phyloP scores from a whole-genome alignment of 2,888 invertebrate genomes.

The Hemaris fuciformis region DNA sequence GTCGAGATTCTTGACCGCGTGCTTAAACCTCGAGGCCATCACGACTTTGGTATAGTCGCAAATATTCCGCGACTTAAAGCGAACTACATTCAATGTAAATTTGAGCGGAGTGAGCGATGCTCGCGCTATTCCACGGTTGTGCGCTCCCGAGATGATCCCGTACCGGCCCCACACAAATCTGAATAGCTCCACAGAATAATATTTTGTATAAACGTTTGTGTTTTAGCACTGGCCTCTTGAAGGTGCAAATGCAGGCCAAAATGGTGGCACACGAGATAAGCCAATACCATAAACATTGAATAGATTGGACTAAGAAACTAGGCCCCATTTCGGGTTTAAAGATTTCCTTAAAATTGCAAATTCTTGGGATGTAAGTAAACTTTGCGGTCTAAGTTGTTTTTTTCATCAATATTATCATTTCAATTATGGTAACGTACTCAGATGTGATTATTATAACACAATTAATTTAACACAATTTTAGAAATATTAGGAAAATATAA shows the following conservation, averaged over 20 bases:
- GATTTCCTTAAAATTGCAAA: too few species aligned
- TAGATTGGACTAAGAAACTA: background rate
- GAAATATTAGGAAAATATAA: too few species aligned
- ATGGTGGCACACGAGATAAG: background rate
- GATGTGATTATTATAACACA: too few species aligned
- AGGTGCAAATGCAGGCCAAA: background rate
- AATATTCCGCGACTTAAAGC: background rate
- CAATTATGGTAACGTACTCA: too few species aligned
- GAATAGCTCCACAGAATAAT: background rate
- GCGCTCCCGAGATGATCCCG: background rate
- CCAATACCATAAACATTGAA: background rate
- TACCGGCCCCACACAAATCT: background rate
- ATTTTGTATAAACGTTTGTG: background rate
- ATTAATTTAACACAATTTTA: too few species aligned
- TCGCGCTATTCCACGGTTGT: background rate
- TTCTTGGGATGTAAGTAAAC: too few species aligned
- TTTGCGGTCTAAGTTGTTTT: too few species aligned
- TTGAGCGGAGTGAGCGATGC: background rate
- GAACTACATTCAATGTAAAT: background rate
- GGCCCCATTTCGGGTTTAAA: background rate
- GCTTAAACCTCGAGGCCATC: too few species aligned
- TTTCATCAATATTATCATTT: too few species aligned
- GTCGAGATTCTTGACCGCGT: too few species aligned
- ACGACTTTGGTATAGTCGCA: too few species aligned
- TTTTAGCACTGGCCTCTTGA: background rate